Percentiles rank a stretch among this genome's conserved stretches.
phyloP scores from a whole-genome alignment of 2,888 invertebrate genomes.

The Linnaemya tessellans region DNA sequence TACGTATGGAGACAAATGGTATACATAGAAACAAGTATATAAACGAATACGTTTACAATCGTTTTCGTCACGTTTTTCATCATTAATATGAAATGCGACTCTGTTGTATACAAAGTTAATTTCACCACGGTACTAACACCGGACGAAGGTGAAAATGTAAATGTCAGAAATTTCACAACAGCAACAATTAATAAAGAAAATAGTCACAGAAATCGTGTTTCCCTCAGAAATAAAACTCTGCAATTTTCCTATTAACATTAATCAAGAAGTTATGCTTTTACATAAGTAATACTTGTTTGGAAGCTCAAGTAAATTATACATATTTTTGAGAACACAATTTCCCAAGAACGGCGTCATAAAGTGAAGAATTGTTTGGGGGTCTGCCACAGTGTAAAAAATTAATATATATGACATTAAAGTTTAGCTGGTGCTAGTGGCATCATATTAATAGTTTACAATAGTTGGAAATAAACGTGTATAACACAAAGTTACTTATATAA shows the following conservation, averaged over 20 bases:
- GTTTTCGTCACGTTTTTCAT: background rate
- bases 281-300: background rate
- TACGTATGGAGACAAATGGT: too few relatives aligned
- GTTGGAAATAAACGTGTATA: background rate
- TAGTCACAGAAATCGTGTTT: constrained; percentile 51
- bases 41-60: too few relatives aligned
- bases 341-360: constrained; percentile 34
- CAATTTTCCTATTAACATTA: background rate
- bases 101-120: background rate
- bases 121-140: constrained; percentile 50
- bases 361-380: constrained; percentile 15
- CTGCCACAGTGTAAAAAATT: background rate
- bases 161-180: constrained; percentile 68
- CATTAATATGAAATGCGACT: background rate
- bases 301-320: background rate
- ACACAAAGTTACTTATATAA: background rate
- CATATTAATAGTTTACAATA: background rate
- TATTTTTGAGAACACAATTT: background rate
- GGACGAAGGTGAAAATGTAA: constrained; percentile 39
- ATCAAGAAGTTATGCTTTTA: background rate
- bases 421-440: background rate
- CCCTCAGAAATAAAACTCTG: constrained; percentile 20
- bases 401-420: constrained; percentile 24
- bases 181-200: constrained; percentile 55
- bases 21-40: too few relatives aligned